phyloP scores from a whole-genome alignment of 1,140 invertebrate species.

The Tyrophagus putrescentiae region DNA sequence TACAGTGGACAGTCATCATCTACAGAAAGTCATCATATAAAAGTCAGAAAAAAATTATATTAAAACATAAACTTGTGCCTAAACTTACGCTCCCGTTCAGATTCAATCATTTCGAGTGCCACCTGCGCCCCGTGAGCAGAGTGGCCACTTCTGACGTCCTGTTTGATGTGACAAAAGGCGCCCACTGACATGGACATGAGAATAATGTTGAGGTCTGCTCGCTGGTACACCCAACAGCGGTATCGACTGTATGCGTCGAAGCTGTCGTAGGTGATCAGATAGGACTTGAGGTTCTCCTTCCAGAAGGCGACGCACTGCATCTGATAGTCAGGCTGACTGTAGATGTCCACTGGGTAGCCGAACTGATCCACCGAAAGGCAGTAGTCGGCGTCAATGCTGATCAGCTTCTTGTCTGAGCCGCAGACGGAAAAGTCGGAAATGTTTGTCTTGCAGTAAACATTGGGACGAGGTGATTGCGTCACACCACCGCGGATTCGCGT shows the following conservation, averaged over 20 bases:
- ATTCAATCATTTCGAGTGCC: conserved; percentile 72
- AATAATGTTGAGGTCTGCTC: conserved; percentile 76
- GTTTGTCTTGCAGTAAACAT: conserved; percentile 79
- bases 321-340: conserved; percentile 86
- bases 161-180: conserved; percentile 72
- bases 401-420: conserved; percentile 79
- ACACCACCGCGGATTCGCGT: conserved; percentile 86
- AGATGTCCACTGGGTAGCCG: conserved; percentile 79
- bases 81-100: conserved; percentile 72
- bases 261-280: conserved; percentile 89
- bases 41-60: neutral
- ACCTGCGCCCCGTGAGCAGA: conserved; percentile 79
- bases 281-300: conserved; percentile 95
- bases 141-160: conserved; percentile 73
- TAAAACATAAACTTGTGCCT: conserved; percentile 20
- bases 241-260: conserved; percentile 88
- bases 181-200: conserved; percentile 78
- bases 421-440: conserved; percentile 88
- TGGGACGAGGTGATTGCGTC: conserved; percentile 75
- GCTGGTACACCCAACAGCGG: conserved; percentile 90
- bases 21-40: conserved; percentile 28
- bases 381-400: conserved; percentile 82
- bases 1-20: conserved; percentile 84
- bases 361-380: conserved; percentile 88
- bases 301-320: conserved; percentile 95